Evolutionary conservation across 1,140 invertebrate genomes (phyloP).

Genomic region (Colletes latitarsis): DNA sequence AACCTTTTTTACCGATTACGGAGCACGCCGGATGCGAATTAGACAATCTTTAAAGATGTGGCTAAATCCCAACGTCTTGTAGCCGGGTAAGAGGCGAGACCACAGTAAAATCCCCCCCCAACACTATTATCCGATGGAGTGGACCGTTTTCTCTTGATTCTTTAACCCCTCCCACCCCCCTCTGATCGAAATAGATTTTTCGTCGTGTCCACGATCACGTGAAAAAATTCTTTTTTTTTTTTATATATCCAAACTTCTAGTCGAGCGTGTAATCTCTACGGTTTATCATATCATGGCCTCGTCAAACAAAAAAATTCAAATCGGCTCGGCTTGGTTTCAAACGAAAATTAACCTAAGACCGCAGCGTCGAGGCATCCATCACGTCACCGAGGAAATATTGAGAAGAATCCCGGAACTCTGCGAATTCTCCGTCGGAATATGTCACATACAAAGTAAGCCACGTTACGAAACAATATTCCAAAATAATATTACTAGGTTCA

Average conservation of each 20-base stretch:
- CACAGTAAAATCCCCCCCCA: constrained; percentile 42
- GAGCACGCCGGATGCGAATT: constrained; percentile 29
- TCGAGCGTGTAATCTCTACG: constrained; percentile 43
- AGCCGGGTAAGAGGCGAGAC: constrained; percentile 39
- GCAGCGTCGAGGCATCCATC: constrained; percentile 95
- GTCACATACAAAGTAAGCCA: constrained; percentile 96
- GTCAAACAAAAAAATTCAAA: constrained; percentile 92
- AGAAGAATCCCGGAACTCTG: constrained; percentile 95
- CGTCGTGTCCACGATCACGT: too few relatives aligned
- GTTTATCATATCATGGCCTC: constrained; percentile 86
- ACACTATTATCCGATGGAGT: constrained; percentile 50
- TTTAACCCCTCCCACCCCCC: neutral
- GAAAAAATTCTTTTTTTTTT: too few relatives aligned
- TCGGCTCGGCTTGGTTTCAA: constrained; percentile 97
- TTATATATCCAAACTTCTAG: constrained; percentile 16
- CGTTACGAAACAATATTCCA: neutral
- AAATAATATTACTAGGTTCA: neutral
- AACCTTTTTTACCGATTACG: constrained; percentile 70
- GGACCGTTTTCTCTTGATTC: constrained; percentile 48
- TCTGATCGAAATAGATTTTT: constrained; percentile 36
- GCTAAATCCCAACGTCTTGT: constrained; percentile 44
- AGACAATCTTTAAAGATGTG: constrained; percentile 55
- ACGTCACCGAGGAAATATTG: constrained; percentile 97
- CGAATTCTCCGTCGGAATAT: constrained; percentile 95
- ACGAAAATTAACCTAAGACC: constrained; percentile 96